Evolutionary conservation across 2,888 invertebrate genomes (phyloP).

Genomic region (Stratiomys singularior): DNA sequence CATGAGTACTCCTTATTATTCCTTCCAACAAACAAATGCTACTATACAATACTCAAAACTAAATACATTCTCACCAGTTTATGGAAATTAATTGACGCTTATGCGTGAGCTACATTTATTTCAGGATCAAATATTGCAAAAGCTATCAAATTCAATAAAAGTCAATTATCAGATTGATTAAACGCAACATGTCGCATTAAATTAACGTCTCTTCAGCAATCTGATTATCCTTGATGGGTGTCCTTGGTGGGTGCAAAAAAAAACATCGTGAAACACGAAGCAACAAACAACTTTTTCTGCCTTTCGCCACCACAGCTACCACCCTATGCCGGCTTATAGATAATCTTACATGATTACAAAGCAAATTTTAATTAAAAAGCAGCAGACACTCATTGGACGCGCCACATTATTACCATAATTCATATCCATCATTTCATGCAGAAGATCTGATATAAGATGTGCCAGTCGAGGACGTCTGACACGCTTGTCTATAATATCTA

Average conservation of each 20-base stretch:
- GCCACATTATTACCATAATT: constrained; percentile 35
- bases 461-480: no score
- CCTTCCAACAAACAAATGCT: no score
- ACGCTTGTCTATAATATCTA: not conserved
- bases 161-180: not conserved
- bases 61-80: no score
- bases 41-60: no score
- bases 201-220: constrained; percentile 2
- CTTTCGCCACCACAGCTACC: not conserved
- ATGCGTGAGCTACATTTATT: no score
- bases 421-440: constrained; percentile 5
- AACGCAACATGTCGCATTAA: not conserved
- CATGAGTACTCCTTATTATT: no score
- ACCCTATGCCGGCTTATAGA: not conserved
- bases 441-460: not conserved
- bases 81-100: no score
- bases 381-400: not conserved
- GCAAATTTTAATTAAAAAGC: constrained; percentile 26
- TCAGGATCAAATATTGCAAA: not conserved
- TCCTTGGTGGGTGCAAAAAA: not conserved
- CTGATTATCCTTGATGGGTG: not conserved
- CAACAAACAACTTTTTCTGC: not conserved
- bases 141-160: not conserved
- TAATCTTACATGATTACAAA: not conserved
- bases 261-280: not conserved